A percentile compares a stretch with the other conserved stretches of the same genome.
Evolutionary conservation across 2,113 vertebrate genomes (phyloP).

Genomic region (Hemiprocne comata): DNA sequence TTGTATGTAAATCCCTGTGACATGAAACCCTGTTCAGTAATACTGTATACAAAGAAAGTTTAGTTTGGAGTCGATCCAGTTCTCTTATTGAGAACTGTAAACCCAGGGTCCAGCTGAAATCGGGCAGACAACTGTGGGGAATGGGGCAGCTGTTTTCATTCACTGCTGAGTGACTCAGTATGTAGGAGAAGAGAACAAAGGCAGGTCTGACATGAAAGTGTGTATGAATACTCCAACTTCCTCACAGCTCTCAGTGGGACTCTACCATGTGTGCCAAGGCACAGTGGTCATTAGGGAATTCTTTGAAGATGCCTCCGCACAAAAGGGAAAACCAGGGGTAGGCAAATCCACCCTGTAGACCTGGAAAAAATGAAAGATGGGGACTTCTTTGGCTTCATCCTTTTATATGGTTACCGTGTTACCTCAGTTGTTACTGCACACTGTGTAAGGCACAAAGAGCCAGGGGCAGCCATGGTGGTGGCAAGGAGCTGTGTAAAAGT

Average conservation of each 20-base stretch:
- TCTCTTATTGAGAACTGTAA: neutral
- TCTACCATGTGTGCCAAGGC: neutral
- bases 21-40: neutral
- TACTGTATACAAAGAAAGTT: neutral
- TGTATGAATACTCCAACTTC: neutral
- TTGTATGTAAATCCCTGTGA: neutral
- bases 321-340: neutral
- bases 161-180: neutral
- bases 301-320: neutral
- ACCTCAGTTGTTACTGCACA: neutral
- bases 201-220: neutral
- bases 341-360: neutral
- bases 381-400: neutral
- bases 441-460: neutral
- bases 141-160: neutral
- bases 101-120: neutral
- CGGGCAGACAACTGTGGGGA: neutral
- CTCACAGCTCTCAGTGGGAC: neutral
- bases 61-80: constrained; percentile 1
- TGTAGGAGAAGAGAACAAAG: neutral
- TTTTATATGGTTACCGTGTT: neutral
- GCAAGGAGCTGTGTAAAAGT: neutral
- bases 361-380: neutral
- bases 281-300: neutral
- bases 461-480: neutral